Percentiles rank a stretch among this genome's conserved stretches.
Evolutionary conservation across 1,140 invertebrate genomes (phyloP).

Genomic region (Lithobius niger): DNA sequence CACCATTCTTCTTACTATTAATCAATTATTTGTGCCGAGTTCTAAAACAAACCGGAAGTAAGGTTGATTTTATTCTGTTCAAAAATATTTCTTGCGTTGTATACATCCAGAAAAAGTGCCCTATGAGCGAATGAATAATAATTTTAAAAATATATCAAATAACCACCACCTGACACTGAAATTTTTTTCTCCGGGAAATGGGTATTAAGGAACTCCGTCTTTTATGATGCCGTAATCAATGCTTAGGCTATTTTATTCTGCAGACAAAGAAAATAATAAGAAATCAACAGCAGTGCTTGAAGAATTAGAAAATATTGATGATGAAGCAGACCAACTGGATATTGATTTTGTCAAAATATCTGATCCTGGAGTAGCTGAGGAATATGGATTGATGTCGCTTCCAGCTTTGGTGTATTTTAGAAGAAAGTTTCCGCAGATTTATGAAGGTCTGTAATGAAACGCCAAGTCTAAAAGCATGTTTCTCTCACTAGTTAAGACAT

Average conservation of each 20-base stretch:
- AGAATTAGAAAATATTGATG: conserved; percentile 85
- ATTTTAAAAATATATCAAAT: no score
- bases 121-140: no score
- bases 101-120: no score
- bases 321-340: conserved; percentile 79
- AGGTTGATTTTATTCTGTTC: no score
- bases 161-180: no score
- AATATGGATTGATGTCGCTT: conserved; percentile 69
- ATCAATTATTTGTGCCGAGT: no score
- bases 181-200: no score
- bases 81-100: no score
- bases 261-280: conserved; percentile 62
- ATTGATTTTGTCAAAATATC: conserved; percentile 74
- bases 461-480: not conserved
- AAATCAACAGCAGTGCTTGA: conserved; percentile 67
- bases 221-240: not conserved
- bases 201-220: conserved; percentile 10
- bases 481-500: not conserved
- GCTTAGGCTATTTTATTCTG: conserved; percentile 20
- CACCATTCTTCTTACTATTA: no score
- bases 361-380: conserved; percentile 57
- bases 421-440: conserved; percentile 78
- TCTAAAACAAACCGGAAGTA: no score
- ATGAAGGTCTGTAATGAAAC: conserved; percentile 34
- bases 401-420: conserved; percentile 80